These are phyloP conservation scores for Lepisosteus osseus DNA, from an alignment of 2,113 vertebrate species.

Conservation along the genomic window DNA sequence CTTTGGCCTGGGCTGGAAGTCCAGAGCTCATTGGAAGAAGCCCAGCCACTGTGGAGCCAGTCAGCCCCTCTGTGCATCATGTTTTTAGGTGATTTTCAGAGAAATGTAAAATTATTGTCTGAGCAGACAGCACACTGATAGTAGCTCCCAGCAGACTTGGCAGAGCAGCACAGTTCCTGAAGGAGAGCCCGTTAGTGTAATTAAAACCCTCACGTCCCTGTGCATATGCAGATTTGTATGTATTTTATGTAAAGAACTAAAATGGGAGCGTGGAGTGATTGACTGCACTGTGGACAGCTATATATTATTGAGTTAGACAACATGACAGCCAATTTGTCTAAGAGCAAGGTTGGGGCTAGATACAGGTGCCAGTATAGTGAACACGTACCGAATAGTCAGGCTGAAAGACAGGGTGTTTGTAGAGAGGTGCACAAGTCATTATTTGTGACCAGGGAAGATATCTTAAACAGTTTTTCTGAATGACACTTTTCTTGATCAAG, in stretches of 20 bases:
- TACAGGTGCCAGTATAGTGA: too few species aligned
- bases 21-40: neutral
- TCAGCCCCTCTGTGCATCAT: neutral
- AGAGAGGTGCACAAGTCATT: too few species aligned
- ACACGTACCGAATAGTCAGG: too few species aligned
- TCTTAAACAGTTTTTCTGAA: too few species aligned
- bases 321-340: neutral
- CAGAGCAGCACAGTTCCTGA: neutral
- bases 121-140: neutral
- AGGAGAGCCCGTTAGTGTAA: neutral
- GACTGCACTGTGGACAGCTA: neutral
- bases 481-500: too few species aligned
- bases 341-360: too few species aligned
- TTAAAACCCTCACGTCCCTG: neutral
- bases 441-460: too few species aligned
- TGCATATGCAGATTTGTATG: neutral
- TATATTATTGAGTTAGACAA: neutral
- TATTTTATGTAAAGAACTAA: constrained; percentile 3
- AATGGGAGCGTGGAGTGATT: neutral
- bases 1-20: neutral
- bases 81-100: neutral
- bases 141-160: neutral
- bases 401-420: too few species aligned
- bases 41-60: neutral
- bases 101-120: neutral